Conservation (phyloP, 2,113 vertebrate genomes). For the Ciconia stormi region DNA sequence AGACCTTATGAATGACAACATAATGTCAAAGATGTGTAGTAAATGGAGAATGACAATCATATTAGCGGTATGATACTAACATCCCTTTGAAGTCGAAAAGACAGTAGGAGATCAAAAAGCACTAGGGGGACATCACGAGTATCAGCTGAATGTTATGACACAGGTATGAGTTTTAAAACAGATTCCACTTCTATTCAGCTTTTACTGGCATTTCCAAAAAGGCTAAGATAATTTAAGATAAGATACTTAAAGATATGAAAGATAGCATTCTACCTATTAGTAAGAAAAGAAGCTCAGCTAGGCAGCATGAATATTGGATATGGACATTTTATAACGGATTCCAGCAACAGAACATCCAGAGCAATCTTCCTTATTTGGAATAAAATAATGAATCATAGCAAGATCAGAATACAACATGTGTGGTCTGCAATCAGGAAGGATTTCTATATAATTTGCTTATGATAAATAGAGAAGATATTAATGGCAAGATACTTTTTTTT, state of each 20-base stretch:
- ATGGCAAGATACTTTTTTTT: neutral
- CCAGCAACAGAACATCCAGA: neutral
- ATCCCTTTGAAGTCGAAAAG: neutral
- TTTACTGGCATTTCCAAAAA: neutral
- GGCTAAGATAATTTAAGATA: neutral
- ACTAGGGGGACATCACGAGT: neutral
- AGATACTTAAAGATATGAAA: neutral
- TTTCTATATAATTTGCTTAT: neutral
- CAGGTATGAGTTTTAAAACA: neutral
- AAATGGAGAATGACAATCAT: neutral
- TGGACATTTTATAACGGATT: neutral
- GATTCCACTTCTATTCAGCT: neutral
- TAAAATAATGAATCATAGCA: neutral
- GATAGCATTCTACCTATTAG: neutral
- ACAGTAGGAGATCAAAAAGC: neutral
- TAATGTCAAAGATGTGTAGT: neutral
- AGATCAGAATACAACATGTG: neutral
- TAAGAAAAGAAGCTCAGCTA: neutral
- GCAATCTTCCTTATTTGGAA: neutral
- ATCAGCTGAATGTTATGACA: neutral
- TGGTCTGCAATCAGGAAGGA: neutral
- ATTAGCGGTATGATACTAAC: neutral
- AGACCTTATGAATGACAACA: neutral
- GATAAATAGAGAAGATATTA: neutral
- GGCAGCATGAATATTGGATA: neutral